phyloP scores from a whole-genome alignment of 1,140 invertebrate species.

The Trichonephila clavata region DNA sequence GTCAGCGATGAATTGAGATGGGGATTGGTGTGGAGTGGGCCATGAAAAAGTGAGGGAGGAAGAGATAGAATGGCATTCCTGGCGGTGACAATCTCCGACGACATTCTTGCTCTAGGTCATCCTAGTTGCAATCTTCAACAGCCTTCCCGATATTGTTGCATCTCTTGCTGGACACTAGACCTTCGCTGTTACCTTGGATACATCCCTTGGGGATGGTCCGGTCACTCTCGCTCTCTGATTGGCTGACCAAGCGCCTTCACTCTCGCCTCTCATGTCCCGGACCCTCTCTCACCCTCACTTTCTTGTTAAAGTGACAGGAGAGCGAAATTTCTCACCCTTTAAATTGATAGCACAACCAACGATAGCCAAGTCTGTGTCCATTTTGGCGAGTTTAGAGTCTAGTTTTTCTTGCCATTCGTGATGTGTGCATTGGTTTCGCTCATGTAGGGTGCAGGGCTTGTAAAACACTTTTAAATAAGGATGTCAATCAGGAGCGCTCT shows the following conservation, averaged over 20 bases:
- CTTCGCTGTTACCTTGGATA: conserved; percentile 73
- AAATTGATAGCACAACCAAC: conserved; percentile 57
- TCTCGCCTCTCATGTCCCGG: conserved; percentile 33
- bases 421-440: not conserved
- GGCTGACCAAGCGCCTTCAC: conserved; percentile 61
- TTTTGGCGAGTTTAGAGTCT: conserved; percentile 69
- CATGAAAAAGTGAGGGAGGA: not conserved
- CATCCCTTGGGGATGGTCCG: conserved; percentile 74
- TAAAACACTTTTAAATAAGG: not conserved
- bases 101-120: conserved; percentile 52
- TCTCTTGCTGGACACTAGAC: conserved; percentile 52
- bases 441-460: not conserved
- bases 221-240: conserved; percentile 75
- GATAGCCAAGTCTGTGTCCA: conserved; percentile 20
- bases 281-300: not conserved
- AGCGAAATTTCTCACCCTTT: conserved; percentile 74
- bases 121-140: conserved; percentile 70
- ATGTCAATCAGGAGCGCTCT: not conserved
- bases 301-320: conserved; percentile 70
- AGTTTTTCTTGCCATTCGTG: conserved; percentile 2
- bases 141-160: conserved; percentile 73
- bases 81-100: conserved; percentile 72
- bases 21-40: conserved; percentile 28
- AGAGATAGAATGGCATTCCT: conserved; percentile 50
- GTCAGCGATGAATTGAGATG: conserved; percentile 72